Evolutionary conservation across 35 echinoderm and acorn worm genomes (phyloP).

Genomic region (Strongylocentrotus purpuratus): DNA sequence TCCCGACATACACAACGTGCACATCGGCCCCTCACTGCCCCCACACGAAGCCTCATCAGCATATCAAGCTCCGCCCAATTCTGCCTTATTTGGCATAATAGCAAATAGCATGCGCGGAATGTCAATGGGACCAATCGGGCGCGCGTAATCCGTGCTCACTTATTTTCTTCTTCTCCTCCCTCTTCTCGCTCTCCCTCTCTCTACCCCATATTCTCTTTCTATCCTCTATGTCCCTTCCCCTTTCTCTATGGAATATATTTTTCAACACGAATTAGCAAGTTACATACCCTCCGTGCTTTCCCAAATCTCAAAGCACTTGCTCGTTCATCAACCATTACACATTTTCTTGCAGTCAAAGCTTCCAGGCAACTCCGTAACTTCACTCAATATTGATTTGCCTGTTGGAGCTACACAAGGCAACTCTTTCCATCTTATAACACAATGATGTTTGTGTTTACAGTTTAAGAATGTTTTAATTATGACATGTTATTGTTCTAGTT

Average conservation of each 20-base stretch:
- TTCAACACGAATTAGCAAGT: slow-evolving; percentile 46
- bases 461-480: no score
- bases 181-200: neutral
- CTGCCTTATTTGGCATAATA: slow-evolving; percentile 77
- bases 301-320: slow-evolving; percentile 18
- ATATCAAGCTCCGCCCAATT: slow-evolving; percentile 76
- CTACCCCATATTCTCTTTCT: neutral
- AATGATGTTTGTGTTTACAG: no score
- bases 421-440: no score
- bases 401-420: neutral
- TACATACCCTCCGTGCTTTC: neutral
- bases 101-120: slow-evolving; percentile 77
- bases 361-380: neutral
- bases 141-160: slow-evolving; percentile 33
- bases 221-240: neutral
- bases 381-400: neutral
- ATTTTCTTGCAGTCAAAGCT: neutral
- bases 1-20: slow-evolving; percentile 21
- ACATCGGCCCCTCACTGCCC: neutral
- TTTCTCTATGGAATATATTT: neutral
- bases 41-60: slow-evolving; percentile 57
- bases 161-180: slow-evolving; percentile 39
- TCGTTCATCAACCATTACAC: neutral
- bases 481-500: no score
- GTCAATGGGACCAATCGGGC: slow-evolving; percentile 67